phyloP scores from a whole-genome alignment of 2,888 invertebrate species.

The Lasioglossum marginatum region DNA sequence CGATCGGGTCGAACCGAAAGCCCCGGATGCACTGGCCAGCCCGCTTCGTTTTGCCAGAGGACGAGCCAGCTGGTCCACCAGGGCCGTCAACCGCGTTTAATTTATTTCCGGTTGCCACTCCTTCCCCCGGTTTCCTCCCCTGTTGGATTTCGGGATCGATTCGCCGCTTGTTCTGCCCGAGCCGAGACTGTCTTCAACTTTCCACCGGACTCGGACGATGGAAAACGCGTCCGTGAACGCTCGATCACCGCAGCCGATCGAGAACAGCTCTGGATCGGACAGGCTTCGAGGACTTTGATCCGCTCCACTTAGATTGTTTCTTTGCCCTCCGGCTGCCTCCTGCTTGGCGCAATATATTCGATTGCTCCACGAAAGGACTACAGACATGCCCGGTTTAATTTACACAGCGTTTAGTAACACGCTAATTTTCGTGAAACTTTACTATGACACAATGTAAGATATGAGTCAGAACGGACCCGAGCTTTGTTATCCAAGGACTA shows the following conservation, averaged over 20 bases:
- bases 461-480: no score
- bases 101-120: constrained; percentile 39
- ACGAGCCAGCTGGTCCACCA: constrained; percentile 28
- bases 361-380: background rate
- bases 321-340: background rate
- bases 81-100: constrained; percentile 39
- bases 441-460: no score
- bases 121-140: background rate
- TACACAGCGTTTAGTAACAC: background rate
- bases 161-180: background rate
- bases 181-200: constrained; percentile 5
- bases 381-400: background rate
- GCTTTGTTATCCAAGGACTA: background rate
- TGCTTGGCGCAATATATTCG: background rate
- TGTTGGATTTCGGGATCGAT: background rate
- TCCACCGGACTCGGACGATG: background rate
- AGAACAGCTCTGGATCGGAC: background rate
- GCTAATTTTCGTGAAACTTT: no score
- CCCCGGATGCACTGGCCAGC: constrained; percentile 47
- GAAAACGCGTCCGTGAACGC: background rate
- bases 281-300: background rate
- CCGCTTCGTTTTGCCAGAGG: constrained; percentile 43
- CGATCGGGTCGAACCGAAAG: constrained; percentile 50
- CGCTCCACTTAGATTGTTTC: background rate
- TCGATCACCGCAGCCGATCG: background rate